Conservation (phyloP, 2,888 invertebrate genomes). For the Rhodophaea formosa region DNA sequence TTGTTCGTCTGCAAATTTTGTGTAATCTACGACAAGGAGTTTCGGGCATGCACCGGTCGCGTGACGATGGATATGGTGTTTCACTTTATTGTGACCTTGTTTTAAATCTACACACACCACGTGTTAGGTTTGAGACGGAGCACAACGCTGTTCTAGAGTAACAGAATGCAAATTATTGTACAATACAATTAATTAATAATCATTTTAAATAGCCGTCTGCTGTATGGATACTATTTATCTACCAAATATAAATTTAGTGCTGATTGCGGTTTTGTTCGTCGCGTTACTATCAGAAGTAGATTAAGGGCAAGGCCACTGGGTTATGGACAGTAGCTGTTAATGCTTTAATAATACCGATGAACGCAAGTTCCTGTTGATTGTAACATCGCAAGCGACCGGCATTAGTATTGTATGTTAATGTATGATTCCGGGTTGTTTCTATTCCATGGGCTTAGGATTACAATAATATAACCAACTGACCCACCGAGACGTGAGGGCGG, state of each 20-base stretch:
- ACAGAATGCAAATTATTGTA: background rate
- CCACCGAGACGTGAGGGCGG: too few relatives aligned
- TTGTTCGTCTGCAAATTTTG: constrained; percentile 31
- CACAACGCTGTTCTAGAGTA: background rate
- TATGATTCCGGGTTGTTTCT: constrained; percentile 26
- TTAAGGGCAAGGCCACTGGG: constrained; percentile 55
- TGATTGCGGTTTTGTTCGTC: constrained; percentile 19
- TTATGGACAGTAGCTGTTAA: constrained; percentile 39
- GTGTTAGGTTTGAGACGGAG: background rate
- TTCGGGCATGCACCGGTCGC: constrained; percentile 41
- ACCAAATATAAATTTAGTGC: background rate
- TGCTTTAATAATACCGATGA: constrained; percentile 37
- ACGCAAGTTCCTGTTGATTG: constrained; percentile 51
- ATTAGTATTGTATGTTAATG: constrained; percentile 32
- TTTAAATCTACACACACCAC: background rate
- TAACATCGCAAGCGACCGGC: constrained; percentile 24
- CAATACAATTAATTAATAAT: background rate
- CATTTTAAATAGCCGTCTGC: background rate
- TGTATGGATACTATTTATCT: background rate
- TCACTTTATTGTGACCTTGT: constrained; percentile 10
- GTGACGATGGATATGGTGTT: constrained; percentile 29
- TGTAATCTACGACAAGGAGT: constrained; percentile 18
- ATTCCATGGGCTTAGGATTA: constrained; percentile 10
- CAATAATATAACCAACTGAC: too few relatives aligned
- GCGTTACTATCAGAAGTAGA: constrained; percentile 39